These are phyloP conservation scores for Macaria liturata DNA, from an alignment of 2,888 invertebrate genomes.

Conservation along the genomic window DNA sequence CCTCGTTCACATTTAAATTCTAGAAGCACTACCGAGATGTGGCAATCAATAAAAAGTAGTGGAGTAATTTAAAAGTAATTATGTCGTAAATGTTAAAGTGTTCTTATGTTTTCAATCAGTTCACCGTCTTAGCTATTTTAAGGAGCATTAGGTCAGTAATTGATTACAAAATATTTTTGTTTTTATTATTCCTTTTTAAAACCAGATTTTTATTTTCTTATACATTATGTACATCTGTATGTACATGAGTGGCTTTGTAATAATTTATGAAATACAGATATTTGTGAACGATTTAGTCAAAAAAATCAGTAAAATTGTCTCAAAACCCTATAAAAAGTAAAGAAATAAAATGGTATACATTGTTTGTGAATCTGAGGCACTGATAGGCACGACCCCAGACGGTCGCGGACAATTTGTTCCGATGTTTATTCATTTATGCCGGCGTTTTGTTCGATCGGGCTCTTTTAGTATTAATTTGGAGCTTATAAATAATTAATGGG, in stretches of 20 bases:
- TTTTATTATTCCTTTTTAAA: neutral
- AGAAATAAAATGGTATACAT: constrained; percentile 26
- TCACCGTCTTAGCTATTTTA: neutral
- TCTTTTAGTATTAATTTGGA: constrained; percentile 74
- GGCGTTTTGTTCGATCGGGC: constrained; percentile 61
- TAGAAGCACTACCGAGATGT: constrained; percentile 25
- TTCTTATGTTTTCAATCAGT: constrained; percentile 23
- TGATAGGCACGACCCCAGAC: constrained; percentile 38
- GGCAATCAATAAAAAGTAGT: constrained; percentile 34
- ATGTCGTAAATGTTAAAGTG: constrained; percentile 25
- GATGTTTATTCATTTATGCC: constrained; percentile 75
- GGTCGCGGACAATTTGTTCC: constrained; percentile 64
- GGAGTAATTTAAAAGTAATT: constrained; percentile 34
- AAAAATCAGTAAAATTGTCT: too few species aligned
- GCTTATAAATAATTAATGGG: constrained; percentile 75
- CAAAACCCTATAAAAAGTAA: too few species aligned
- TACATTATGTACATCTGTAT: too few species aligned
- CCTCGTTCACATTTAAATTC: constrained; percentile 31
- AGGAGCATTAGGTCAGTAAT: too few species aligned
- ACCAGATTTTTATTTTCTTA: too few species aligned
- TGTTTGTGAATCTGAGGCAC: constrained; percentile 46
- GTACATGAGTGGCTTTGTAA: neutral
- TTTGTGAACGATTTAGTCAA: too few species aligned
- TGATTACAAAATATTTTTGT: neutral
- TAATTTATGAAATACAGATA: neutral